Evolutionary conservation across 2,113 vertebrate genomes (phyloP).

Genomic region (Chiloscyllium plagiosum): DNA sequence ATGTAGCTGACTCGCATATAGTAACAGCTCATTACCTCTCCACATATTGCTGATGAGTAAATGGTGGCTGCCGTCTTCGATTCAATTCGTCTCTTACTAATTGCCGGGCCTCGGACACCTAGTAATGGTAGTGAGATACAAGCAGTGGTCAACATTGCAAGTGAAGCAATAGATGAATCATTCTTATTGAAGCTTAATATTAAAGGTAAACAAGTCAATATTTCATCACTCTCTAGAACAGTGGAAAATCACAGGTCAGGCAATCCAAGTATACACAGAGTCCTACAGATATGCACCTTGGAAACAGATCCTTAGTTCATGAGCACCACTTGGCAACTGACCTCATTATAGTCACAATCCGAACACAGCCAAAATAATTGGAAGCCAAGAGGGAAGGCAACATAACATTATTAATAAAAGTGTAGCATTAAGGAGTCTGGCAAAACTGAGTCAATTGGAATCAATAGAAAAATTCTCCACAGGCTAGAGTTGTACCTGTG

Average conservation of each 20-base stretch:
- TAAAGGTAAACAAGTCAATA: background rate
- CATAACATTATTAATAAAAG: no score
- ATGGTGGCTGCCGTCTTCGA: slow-evolving; percentile 55
- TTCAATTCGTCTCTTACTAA: slow-evolving; percentile 72
- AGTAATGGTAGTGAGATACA: slow-evolving; percentile 39
- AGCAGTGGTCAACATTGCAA: background rate
- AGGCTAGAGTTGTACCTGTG: no score
- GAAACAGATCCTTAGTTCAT: background rate
- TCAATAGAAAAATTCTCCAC: no score
- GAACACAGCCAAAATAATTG: no score
- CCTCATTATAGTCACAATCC: no score
- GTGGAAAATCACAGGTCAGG: background rate
- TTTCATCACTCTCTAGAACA: background rate
- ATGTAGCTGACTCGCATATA: background rate
- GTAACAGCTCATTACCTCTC: slow-evolving; percentile 59
- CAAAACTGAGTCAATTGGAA: no score
- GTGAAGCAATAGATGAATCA: background rate
- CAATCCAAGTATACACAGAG: background rate
- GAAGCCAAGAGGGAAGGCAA: no score
- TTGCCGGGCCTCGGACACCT: slow-evolving; percentile 75
- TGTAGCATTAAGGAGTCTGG: no score
- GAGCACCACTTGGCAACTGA: no score
- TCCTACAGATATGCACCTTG: no score
- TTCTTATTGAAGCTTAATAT: background rate
- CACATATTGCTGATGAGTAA: slow-evolving; percentile 65